phyloP scores from a whole-genome alignment of 2,888 invertebrate species.

The Psococerastis gibbosa region DNA sequence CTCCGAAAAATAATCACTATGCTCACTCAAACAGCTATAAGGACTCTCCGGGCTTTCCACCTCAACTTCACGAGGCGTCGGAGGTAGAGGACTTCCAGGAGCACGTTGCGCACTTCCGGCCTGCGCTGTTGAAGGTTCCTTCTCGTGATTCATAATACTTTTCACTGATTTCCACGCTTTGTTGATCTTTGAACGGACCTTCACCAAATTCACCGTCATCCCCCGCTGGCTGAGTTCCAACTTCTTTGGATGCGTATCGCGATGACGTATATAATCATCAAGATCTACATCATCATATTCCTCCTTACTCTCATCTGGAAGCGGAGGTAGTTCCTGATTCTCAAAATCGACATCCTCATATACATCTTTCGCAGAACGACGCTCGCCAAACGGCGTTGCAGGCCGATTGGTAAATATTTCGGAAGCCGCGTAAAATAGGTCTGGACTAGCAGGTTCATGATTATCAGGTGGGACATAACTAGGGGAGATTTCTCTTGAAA shows the following conservation, averaged over 20 bases:
- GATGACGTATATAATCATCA: not conserved
- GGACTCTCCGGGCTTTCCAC: constrained; percentile 1
- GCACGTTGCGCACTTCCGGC: not conserved
- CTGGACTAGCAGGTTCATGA: not conserved
- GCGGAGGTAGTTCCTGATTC: not conserved
- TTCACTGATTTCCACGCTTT: constrained; percentile 7
- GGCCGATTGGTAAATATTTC: not conserved
- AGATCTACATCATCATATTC: constrained; percentile 6
- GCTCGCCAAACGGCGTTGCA: constrained; percentile 1
- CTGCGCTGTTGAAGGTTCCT: not conserved
- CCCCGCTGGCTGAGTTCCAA: not conserved
- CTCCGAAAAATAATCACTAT: not conserved
- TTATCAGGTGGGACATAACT: not conserved
- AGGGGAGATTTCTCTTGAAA: not conserved
- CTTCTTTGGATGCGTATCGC: not conserved
- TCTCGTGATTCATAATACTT: constrained; percentile 7
- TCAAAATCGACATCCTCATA: constrained; percentile 6
- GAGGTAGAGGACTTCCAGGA: not conserved
- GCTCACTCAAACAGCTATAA: not conserved
- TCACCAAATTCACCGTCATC: constrained; percentile 6
- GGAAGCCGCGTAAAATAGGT: constrained; percentile 7
- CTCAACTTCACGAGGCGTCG: not conserved
- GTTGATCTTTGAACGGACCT: constrained; percentile 6
- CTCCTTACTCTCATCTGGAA: not conserved
- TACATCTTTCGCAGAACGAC: not conserved